Evolutionary conservation across 2,797 vertebrate genomes (phyloP).

Genomic region (Pyrrhura leucotis): DNA sequence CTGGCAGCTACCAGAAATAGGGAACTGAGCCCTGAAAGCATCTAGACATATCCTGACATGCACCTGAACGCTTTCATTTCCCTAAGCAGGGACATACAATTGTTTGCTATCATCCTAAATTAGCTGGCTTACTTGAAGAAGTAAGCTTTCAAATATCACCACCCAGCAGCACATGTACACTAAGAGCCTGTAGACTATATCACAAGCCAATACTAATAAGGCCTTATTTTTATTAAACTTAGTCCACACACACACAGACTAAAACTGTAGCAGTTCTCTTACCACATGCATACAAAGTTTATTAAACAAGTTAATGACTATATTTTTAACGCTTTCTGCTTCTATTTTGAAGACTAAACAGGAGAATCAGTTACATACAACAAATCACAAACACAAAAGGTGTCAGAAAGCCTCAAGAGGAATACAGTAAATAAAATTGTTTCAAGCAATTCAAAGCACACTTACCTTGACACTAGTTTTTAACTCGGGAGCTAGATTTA

Average conservation of each 20-base stretch:
- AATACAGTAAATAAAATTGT: background rate
- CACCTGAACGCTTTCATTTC: background rate
- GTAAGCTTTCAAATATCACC: background rate
- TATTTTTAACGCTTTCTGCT: background rate
- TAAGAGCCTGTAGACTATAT: background rate
- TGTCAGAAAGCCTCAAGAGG: background rate
- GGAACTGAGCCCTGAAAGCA: background rate
- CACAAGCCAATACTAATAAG: background rate
- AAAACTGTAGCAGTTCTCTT: background rate
- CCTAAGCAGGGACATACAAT: background rate
- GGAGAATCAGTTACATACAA: background rate
- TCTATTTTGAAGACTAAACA: background rate
- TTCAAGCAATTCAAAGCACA: background rate
- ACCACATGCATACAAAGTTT: background rate
- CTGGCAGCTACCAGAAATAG: background rate
- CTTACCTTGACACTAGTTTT: constrained; percentile 88
- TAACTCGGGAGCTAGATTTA: constrained; percentile 91
- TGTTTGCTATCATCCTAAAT: background rate
- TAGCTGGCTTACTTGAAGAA: background rate
- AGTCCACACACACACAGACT: background rate
- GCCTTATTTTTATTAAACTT: background rate
- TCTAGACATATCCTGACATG: background rate
- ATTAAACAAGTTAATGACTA: background rate
- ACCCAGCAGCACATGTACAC: fast-evolving
- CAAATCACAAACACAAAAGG: background rate